A percentile compares a stretch with the other conserved stretches of the same genome.
phyloP scores from a whole-genome alignment of 2,113 vertebrate species.

The Spheniscus mendiculus region DNA sequence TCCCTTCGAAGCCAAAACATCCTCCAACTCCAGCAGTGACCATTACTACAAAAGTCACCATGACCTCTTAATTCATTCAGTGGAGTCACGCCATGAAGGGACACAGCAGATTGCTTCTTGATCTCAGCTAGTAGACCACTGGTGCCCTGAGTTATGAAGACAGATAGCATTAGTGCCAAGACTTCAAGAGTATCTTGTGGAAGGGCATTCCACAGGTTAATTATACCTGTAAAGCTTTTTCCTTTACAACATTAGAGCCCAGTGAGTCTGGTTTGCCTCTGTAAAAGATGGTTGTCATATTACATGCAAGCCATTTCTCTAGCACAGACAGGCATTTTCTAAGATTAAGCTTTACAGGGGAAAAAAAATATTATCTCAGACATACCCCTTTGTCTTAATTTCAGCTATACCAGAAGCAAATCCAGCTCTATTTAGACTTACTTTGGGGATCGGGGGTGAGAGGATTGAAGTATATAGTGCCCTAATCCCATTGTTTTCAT shows the following conservation, averaged over 20 bases:
- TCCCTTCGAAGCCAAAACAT: background rate
- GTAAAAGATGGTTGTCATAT: background rate
- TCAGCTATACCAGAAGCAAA: background rate
- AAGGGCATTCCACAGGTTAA: conserved; percentile 40
- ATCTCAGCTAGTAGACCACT: background rate
- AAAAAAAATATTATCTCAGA: background rate
- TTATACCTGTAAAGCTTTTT: background rate
- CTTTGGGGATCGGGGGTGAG: background rate
- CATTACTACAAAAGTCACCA: background rate
- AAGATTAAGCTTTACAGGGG: background rate
- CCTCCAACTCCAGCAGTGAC: background rate
- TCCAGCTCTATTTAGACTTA: background rate
- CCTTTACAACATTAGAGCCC: background rate
- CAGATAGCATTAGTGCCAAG: background rate
- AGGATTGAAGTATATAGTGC: background rate
- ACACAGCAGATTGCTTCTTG: background rate
- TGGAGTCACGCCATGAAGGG: background rate
- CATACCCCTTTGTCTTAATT: background rate
- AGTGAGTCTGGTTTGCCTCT: background rate
- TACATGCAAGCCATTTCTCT: background rate
- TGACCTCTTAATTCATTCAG: background rate
- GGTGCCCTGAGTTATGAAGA: conserved; percentile 15
- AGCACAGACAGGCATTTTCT: background rate
- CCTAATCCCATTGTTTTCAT: background rate
- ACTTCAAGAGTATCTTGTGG: background rate